Evolutionary conservation across 1,140 invertebrate species (phyloP), one percentile per base, ranked within the genome.

Genomic region (Pissodes strobi): DNA sequence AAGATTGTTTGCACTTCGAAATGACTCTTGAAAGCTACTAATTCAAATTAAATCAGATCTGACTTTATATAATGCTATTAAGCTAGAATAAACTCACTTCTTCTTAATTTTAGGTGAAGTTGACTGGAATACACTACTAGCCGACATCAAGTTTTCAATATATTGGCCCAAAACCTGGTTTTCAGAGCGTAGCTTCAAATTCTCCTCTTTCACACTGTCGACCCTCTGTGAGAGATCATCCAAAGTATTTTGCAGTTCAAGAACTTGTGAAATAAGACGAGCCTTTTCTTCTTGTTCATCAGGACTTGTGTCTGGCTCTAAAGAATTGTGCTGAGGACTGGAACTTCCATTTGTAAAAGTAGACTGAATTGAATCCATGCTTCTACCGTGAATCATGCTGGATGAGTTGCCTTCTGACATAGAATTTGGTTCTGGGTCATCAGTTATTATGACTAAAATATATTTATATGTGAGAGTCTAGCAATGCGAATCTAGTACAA

Each of bases 71-170:
- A n/a, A n/a, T n/a, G n/a, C n/a, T n/a, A n/a, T n/a, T n/a, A n/a
- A n/a, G n/a, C n/a, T n/a, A n/a, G n/a, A n/a, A n/a, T n/a, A n/a
- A n/a, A 73, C 95, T 87, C 82, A 91, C 82, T 92, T 92, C 79
- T 93, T 94, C 72, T 92, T 91, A 12, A 88, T 87, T 76, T 94
- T 96, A 45, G 94, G 93, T 66, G 90, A 93, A 27, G 95, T 97
- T 0, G 95, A 96, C 78, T 99, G 96, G 81, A 99, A 99, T 19
- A 99, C 95, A 79, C 93, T 97, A 6, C 95, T 98, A n/a, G 97
- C 96, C 15, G 94, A 94, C 97, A 99, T 99, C 63, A 99, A 83
- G 83, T 99, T 99, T 78, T 99, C 96, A 72, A 99, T 99, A 74
- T 99, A 99, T 78, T 99, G 96, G 0, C 95, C 95, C 38, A 99